phyloP scores from a whole-genome alignment of 2,888 invertebrate genomes.

The Altica lythri region DNA sequence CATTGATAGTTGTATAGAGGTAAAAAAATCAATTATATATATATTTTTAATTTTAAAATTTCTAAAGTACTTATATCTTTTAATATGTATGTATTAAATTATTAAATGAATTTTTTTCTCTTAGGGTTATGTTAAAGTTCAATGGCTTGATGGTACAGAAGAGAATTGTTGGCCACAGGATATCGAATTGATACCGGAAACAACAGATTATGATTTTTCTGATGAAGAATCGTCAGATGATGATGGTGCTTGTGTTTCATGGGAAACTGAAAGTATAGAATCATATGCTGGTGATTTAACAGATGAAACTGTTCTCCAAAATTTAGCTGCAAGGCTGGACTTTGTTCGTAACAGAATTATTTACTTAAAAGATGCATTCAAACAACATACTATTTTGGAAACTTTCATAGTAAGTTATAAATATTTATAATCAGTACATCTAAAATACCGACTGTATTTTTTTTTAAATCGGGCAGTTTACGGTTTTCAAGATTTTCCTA shows the following conservation, averaged over 20 bases:
- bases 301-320: conserved; percentile 58
- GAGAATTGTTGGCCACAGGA: conserved; percentile 92
- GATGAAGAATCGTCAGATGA: conserved; percentile 55
- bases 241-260: conserved; percentile 59
- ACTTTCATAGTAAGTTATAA: conserved; percentile 69
- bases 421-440: too few species aligned
- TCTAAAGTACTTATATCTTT: too few species aligned
- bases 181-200: conserved; percentile 69
- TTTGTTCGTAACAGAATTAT: conserved; percentile 53
- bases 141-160: conserved; percentile 87
- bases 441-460: too few species aligned
- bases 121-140: conserved; percentile 79
- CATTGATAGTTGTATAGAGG: conserved; percentile 81
- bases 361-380: conserved; percentile 76
- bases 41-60: too few species aligned
- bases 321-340: conserved; percentile 69
- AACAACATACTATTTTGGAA: conserved; percentile 74
- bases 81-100: too few species aligned
- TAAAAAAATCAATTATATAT: conserved; percentile 37
- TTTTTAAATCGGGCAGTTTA: too few species aligned
- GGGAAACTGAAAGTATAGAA: conserved; percentile 79
- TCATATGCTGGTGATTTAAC: conserved; percentile 62
- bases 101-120: conserved; percentile 20
- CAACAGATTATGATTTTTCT: conserved; percentile 76
- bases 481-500: too few species aligned